A percentile compares a stretch with the other conserved stretches of the same genome.
phyloP scores from a whole-genome alignment of 2,113 vertebrate genomes.

The Megalops atlanticus region DNA sequence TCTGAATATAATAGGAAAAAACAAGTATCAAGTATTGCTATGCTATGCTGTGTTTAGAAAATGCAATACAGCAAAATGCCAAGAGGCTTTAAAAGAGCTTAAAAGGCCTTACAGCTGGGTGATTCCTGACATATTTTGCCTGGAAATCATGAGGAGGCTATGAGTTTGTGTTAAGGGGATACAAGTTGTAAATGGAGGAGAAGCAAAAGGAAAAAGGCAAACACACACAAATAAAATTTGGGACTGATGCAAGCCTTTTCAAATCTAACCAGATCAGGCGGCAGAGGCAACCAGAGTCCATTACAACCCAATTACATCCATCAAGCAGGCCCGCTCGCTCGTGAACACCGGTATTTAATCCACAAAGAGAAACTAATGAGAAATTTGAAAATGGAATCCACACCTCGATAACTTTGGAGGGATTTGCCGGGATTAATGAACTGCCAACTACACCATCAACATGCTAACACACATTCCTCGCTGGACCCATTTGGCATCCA shows the following conservation, averaged over 20 bases:
- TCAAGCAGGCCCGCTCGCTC: constrained; percentile 56
- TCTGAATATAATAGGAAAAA: background rate
- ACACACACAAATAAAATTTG: constrained; percentile 12
- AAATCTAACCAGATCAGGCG: constrained; percentile 64
- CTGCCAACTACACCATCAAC: constrained; percentile 69
- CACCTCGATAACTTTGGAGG: constrained; percentile 71
- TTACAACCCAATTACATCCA: constrained; percentile 72
- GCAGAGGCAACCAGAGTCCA: constrained; percentile 74
- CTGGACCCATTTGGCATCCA: constrained; percentile 46
- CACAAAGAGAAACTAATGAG: constrained; percentile 77
- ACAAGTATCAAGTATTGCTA: too few species aligned
- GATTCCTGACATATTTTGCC: constrained; percentile 22
- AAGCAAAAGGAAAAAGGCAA: constrained; percentile 14
- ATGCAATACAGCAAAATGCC: constrained; percentile 11
- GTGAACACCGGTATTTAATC: constrained; percentile 70
- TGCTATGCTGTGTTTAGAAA: too few species aligned
- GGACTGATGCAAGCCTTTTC: background rate
- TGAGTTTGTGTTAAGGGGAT: constrained; percentile 6
- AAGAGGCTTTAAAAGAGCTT: constrained; percentile 26
- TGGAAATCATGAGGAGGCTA: background rate
- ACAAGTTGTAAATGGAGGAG: constrained; percentile 3
- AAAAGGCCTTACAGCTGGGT: constrained; percentile 27
- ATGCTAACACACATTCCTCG: constrained; percentile 58
- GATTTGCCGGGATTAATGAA: constrained; percentile 73
- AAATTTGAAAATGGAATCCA: constrained; percentile 80